Conservation (phyloP, 2,888 invertebrate genomes). For the Tetrapedia diversipes region DNA sequence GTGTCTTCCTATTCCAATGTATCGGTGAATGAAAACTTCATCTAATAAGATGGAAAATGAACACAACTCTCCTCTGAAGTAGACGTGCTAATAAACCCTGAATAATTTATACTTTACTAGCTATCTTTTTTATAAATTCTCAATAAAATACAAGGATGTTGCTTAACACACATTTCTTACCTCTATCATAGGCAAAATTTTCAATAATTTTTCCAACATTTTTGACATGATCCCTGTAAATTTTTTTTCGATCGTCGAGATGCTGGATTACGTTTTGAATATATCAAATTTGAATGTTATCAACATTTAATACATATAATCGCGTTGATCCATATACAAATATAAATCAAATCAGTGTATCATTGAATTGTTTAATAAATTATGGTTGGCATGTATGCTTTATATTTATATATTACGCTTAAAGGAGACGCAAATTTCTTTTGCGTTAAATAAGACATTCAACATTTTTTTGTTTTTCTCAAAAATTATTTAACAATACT, state of each 20-base stretch:
- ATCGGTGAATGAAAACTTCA: slow-evolving; percentile 60
- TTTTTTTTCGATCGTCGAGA: background rate
- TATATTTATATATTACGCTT: too few species aligned
- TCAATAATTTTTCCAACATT: background rate
- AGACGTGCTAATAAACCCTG: slow-evolving; percentile 46
- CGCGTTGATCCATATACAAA: background rate
- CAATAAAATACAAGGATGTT: slow-evolving; percentile 1
- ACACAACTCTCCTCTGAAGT: slow-evolving; percentile 25
- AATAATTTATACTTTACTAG: slow-evolving; percentile 42
- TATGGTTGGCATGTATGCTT: too few species aligned
- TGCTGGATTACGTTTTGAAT: background rate
- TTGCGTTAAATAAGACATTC: too few species aligned
- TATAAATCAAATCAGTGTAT: slow-evolving; percentile 3
- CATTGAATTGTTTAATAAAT: background rate
- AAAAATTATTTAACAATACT: background rate
- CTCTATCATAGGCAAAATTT: too few species aligned
- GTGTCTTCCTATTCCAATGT: slow-evolving; percentile 2
- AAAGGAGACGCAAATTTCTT: background rate
- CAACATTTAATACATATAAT: too few species aligned
- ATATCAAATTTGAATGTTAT: too few species aligned
- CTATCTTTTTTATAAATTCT: slow-evolving; percentile 42
- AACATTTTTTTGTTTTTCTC: too few species aligned
- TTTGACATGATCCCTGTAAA: background rate
- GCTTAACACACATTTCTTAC: background rate
- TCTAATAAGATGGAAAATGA: slow-evolving; percentile 28